A percentile compares a stretch with the other conserved stretches of the same genome.
phyloP scores from a whole-genome alignment of 2,797 vertebrate species.

The Varecia variegata region DNA sequence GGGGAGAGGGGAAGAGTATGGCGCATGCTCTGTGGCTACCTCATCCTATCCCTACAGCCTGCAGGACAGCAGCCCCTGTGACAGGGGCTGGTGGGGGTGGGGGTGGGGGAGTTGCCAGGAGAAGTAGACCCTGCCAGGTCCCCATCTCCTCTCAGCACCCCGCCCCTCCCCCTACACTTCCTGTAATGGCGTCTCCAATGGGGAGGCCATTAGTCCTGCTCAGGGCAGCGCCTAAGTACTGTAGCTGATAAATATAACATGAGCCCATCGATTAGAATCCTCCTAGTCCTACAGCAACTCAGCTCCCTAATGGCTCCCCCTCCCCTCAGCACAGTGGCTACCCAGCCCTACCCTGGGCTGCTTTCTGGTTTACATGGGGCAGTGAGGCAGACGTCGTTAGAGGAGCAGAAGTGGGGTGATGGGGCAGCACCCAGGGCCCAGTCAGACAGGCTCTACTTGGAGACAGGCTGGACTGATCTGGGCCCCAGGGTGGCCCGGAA shows the following conservation, averaged over 20 bases:
- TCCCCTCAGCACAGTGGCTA: slow-evolving; percentile 29
- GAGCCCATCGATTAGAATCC: slow-evolving; percentile 77
- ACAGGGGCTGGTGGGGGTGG: neutral
- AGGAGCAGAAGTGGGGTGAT: neutral
- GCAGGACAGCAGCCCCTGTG: neutral
- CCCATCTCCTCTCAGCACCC: slow-evolving; percentile 56
- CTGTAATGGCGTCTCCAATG: slow-evolving; percentile 69
- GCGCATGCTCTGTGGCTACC: fast-evolving
- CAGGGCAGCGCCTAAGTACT: slow-evolving; percentile 72
- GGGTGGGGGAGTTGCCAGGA: neutral
- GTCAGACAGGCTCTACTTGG: neutral
- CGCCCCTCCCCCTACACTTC: slow-evolving; percentile 58
- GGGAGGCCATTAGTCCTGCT: slow-evolving; percentile 71
- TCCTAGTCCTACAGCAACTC: slow-evolving; percentile 51
- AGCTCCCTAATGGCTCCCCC: slow-evolving; percentile 76
- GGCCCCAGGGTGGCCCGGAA: neutral
- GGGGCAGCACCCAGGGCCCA: neutral
- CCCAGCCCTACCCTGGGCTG: neutral
- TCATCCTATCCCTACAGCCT: neutral
- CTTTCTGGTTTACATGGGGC: slow-evolving; percentile 25
- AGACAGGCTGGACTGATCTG: neutral
- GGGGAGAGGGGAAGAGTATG: neutral
- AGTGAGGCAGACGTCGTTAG: neutral
- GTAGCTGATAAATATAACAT: slow-evolving; percentile 77
- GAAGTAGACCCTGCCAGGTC: slow-evolving; percentile 59